These are phyloP conservation scores for Rhopilema esculentum DNA, from an alignment of 30 jellyfish, hydroid and myxozoan genomes.

Conservation along the genomic window DNA sequence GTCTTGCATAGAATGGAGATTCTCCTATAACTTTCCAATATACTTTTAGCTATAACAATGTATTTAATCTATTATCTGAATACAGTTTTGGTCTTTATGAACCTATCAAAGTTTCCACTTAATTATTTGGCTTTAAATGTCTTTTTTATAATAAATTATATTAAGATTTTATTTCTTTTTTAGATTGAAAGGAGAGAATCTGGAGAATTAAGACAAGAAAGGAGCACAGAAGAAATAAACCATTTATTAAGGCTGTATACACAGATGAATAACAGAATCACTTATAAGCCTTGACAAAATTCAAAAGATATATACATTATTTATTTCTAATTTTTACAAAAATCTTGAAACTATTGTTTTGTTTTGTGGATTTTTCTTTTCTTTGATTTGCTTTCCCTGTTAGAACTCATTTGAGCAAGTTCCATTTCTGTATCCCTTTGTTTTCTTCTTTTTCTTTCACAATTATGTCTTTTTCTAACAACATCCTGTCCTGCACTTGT, in stretches of 20 bases:
- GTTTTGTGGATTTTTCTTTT: not conserved
- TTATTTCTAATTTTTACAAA: not conserved
- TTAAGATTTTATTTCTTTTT: no score
- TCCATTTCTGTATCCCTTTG: not conserved
- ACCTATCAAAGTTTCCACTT: no score
- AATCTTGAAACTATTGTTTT: not conserved
- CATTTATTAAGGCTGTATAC: conserved; percentile 49
- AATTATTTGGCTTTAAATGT: no score
- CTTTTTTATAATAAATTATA: no score
- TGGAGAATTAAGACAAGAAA: conserved; percentile 52
- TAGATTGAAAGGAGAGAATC: conserved; percentile 72
- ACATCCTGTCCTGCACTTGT: not conserved
- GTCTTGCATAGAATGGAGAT: no score
- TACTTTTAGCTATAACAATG: no score
- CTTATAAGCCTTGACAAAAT: conserved; percentile 25
- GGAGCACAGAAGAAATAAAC: conserved; percentile 56
- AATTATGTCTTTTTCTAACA: not conserved
- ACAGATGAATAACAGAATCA: conserved; percentile 22
- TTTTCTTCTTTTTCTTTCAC: not conserved
- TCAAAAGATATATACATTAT: not conserved
- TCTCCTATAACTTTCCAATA: no score
- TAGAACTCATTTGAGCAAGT: not conserved
- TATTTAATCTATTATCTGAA: no score
- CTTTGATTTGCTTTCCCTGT: not conserved
- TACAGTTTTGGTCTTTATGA: no score